Evolutionary conservation across 2,113 vertebrate species (phyloP), one percentile per base, ranked within the genome.

Genomic region (Hippoglossus stenolepis): DNA sequence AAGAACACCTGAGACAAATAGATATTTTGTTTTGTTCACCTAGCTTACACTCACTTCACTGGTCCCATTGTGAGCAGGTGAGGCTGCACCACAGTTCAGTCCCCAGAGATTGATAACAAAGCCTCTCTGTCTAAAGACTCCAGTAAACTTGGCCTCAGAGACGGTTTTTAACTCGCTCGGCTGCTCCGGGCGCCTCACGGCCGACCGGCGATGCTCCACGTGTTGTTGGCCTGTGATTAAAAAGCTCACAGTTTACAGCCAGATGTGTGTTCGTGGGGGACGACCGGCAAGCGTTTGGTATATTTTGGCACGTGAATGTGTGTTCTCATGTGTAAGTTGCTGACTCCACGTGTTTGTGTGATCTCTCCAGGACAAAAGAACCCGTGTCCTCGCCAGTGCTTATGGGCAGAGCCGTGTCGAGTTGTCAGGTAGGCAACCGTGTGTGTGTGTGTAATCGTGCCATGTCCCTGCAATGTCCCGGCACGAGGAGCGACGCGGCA

Each of bases 311-410:
- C 9, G 45, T 40, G 14, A 49, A 20, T 49, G n/a, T 54, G 60
- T 54, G 70, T 73, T 64, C 69, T 23, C 23, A 12, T 17, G 35
- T 58, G 14, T 21, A 5, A 18, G 59, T 26, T 26, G 66, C 65
- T 58, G 49, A 26, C 13, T 66, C 13, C 26, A 15, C 10, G 24
- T 54, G 67, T 38, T 20, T 56, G 70, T 76, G 80, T 59, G 77
- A 59, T 84, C 54, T 79, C 70, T 78, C 45, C 79, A 70, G 63
- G 84, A 79, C 40, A 24, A 31, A 75, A 65, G 80, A 31, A 87
- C 78, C 75, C 72, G 88, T 86, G 79, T 87, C 82, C 89, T 74
- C 84, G 89, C 89, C 87, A 76, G 53, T 65, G 5, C 58, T 73
- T 87, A 89, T 24, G 65, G 79, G 79, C 76, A 81, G 61, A 83